These are phyloP conservation scores for Furcifer pardalis DNA, from an alignment of 2,797 vertebrate species.

Conservation along the genomic window DNA sequence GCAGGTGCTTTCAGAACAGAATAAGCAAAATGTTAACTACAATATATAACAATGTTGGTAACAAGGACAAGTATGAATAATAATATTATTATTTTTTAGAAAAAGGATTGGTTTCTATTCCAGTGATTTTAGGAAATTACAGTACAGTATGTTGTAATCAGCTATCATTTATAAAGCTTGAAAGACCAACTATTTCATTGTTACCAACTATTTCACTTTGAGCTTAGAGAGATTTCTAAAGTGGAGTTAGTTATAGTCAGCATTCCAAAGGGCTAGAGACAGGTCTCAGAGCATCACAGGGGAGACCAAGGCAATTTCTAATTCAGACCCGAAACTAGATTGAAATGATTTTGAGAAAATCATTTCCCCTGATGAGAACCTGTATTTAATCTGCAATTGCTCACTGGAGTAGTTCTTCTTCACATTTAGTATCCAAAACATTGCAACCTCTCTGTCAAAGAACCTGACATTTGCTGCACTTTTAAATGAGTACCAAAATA, in stretches of 20 bases:
- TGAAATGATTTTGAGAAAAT: too few relatives aligned
- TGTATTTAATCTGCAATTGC: too few relatives aligned
- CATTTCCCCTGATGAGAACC: too few relatives aligned
- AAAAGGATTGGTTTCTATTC: background rate
- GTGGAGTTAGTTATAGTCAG: background rate
- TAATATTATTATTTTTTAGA: background rate
- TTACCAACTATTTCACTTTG: background rate
- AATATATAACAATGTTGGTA: background rate
- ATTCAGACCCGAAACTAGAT: too few relatives aligned
- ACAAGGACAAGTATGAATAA: background rate
- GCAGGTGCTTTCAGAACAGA: background rate
- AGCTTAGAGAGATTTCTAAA: background rate
- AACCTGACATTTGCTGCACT: too few relatives aligned
- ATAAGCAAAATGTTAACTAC: slow-evolving; percentile 15
- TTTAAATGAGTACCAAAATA: too few relatives aligned
- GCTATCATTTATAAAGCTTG: background rate
- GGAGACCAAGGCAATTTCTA: too few relatives aligned
- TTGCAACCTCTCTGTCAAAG: too few relatives aligned
- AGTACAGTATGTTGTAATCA: background rate
- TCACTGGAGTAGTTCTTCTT: too few relatives aligned
- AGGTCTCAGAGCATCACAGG: too few relatives aligned
- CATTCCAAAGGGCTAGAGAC: background rate
- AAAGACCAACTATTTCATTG: background rate
- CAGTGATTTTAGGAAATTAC: background rate
- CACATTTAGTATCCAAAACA: too few relatives aligned